Conservation (phyloP, 2,797 vertebrate species). For the Todus mexicanus region DNA sequence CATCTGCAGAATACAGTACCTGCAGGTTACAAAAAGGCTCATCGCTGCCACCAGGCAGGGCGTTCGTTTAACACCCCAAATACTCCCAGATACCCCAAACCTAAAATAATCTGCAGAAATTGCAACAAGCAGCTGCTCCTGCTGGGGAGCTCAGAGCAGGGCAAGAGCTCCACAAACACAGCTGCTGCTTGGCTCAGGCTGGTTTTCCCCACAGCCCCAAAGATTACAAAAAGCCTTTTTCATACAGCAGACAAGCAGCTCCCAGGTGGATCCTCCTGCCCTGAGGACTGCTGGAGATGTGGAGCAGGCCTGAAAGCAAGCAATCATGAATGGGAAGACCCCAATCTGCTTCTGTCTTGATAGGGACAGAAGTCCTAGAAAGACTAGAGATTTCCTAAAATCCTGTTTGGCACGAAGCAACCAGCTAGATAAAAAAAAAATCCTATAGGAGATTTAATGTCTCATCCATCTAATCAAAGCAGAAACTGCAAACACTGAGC, state of each 20-base stretch:
- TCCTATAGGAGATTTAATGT: not conserved
- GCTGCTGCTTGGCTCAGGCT: conserved; percentile 20
- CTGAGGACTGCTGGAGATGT: not conserved
- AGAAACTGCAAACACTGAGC: not conserved
- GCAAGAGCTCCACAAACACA: conserved; percentile 49
- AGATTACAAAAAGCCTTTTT: conserved; percentile 28
- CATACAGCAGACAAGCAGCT: not conserved
- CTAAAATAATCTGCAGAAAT: not conserved
- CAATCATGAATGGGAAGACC: not conserved
- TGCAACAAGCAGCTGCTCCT: conserved; percentile 20
- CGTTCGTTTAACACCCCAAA: not conserved
- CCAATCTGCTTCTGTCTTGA: not conserved
- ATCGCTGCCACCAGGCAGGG: not conserved
- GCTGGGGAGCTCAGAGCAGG: conserved; percentile 22
- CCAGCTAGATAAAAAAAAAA: not conserved
- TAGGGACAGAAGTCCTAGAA: not conserved
- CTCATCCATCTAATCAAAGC: not conserved
- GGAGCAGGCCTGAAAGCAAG: not conserved
- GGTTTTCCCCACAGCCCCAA: not conserved
- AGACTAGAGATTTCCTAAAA: not conserved
- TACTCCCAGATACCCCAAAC: not conserved
- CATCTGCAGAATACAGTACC: not conserved
- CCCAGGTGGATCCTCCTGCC: conserved; percentile 21
- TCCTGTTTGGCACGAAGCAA: not conserved
- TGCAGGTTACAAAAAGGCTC: not conserved